Evolutionary conservation across 2,113 vertebrate genomes (phyloP), one percentile per base, ranked within the genome.

Genomic region (Rhinopithecus roxellana): DNA sequence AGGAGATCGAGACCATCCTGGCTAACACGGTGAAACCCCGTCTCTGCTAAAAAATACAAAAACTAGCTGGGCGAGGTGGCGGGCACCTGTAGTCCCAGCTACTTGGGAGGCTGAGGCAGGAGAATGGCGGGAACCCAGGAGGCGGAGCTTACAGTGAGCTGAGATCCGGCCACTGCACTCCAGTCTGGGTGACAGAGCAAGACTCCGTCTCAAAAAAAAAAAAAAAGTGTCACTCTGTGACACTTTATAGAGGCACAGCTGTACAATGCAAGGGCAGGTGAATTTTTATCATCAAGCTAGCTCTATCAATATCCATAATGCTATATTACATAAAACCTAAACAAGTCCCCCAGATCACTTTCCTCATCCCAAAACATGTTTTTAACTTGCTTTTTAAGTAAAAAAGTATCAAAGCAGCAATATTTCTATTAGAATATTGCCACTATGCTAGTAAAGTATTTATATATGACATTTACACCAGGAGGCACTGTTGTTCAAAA

Each of bases 401-500:
- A 75, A 70, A 79, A 74, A 77, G 6, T 59, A 64, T 43, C 77
- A 88, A 25, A 78, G 23, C 48, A 75, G 45, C 83, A 91, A 30
- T 83, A 59, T 81, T 90, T 92, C 59, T 38, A 14, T 64, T 64
- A 82, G 52, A 74, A 35, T 70, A 84, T 17, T 48, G 32, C 32
- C 67, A 50, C 13, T 25, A 2, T 70, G 40, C 48, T 77, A 40
- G 78, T 64, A 27, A 77, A 32, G 43, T 77, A 16, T 30, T 64
- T 81, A 57, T 75, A 70, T 50, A 40, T 32, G 17, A 64, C 67
- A 43, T 70, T 18, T 83, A 90, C 97, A 94, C 61, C 32, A 92
- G 97, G 57, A 69, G 80, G 91, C 91, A 72, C 84, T 92, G 25
- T 95, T 93, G 84, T 57, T 70, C 48, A 94, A 92, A 90, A 38